Evolutionary conservation across 2,113 vertebrate genomes (phyloP).

Genomic region (Oostethus manadensis): DNA sequence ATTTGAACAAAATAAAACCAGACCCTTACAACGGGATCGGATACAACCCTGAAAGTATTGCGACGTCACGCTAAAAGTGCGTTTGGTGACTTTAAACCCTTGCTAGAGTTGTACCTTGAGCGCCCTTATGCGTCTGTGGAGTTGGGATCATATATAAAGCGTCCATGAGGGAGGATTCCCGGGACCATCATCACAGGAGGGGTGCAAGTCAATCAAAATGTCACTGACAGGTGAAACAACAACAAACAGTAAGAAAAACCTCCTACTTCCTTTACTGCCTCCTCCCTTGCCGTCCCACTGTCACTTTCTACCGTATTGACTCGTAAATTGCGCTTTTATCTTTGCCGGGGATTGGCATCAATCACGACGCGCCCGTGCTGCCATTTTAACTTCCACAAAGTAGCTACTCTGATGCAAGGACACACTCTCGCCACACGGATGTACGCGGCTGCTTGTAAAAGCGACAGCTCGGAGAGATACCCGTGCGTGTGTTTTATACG

Average conservation of each 20-base stretch:
- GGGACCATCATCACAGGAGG: slow-evolving; percentile 1
- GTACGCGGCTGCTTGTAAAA: slow-evolving; percentile 12
- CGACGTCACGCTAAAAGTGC: neutral
- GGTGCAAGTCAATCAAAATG: slow-evolving; percentile 6
- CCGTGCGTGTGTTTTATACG: slow-evolving; percentile 20
- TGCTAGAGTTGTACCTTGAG: neutral
- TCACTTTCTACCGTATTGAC: slow-evolving; percentile 7
- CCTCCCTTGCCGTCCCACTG: neutral
- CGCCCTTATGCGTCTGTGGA: neutral
- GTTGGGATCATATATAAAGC: neutral
- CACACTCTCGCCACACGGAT: slow-evolving; percentile 24
- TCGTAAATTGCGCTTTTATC: slow-evolving; percentile 36
- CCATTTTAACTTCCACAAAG: slow-evolving; percentile 11
- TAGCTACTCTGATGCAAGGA: slow-evolving; percentile 35
- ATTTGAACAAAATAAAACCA: too few relatives aligned
- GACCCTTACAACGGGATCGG: neutral
- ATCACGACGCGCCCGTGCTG: slow-evolving; percentile 9
- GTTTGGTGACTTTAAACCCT: neutral
- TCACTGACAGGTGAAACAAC: slow-evolving; percentile 11
- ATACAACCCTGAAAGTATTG: neutral
- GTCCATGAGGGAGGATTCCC: neutral
- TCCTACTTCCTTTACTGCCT: neutral
- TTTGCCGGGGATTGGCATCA: slow-evolving; percentile 18
- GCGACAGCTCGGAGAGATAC: slow-evolving; percentile 5
- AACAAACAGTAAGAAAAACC: neutral